These are phyloP conservation scores for Danaus melanippus DNA, from an alignment of 1,140 invertebrate species.

Conservation along the genomic window DNA sequence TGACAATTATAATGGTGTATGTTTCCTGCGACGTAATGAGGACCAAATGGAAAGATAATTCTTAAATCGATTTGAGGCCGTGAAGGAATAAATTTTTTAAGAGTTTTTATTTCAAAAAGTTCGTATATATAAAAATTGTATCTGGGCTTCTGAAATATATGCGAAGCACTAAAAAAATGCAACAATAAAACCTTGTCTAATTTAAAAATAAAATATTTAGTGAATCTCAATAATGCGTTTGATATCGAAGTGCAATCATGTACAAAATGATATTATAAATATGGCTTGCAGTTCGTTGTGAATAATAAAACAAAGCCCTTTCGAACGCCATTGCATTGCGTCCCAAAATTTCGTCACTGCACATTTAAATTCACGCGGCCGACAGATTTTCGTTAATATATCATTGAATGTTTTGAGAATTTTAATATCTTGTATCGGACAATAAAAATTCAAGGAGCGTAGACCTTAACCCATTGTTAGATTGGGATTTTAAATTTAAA, in stretches of 20 bases:
- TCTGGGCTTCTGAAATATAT: neutral
- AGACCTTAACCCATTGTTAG: conserved; percentile 31
- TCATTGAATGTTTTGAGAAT: conserved; percentile 40
- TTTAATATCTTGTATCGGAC: conserved; percentile 29
- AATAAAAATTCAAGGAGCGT: conserved; percentile 41
- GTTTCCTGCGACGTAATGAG: conserved; percentile 55
- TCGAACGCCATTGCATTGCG: no score
- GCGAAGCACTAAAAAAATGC: neutral
- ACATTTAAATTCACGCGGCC: conserved; percentile 47
- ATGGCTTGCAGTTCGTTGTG: no score
- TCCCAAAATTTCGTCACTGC: conserved; percentile 22
- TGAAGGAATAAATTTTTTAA: conserved; percentile 42
- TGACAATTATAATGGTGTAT: conserved; percentile 40
- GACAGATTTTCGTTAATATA: conserved; percentile 58
- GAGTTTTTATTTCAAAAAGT: no score
- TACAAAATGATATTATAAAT: neutral
- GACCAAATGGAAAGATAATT: conserved; percentile 55
- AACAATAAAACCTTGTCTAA: conserved; percentile 1
- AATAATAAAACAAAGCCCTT: no score
- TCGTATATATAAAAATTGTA: no score
- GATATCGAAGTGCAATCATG: neutral
- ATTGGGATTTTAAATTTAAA: conserved; percentile 18
- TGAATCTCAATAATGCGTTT: neutral
- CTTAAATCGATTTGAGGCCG: conserved; percentile 54
- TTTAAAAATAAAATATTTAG: conserved; percentile 2